Conservation (phyloP, 2,113 vertebrate genomes). For the Eulemur rufifrons region DNA sequence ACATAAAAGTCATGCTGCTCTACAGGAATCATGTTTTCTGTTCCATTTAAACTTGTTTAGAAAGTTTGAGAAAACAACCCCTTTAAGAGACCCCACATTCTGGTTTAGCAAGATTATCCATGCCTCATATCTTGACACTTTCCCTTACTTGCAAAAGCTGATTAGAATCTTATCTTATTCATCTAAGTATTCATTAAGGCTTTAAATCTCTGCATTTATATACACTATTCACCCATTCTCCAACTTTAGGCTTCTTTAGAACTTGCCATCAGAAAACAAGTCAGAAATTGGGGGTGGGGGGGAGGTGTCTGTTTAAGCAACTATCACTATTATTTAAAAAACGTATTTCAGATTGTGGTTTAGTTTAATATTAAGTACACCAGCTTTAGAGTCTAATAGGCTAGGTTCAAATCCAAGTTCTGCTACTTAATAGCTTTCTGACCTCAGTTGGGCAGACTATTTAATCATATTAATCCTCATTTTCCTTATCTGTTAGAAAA, state of each 20-base stretch:
- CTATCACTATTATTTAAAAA: neutral
- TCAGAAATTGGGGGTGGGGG: neutral
- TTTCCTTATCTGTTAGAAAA: conserved; percentile 30
- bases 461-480: neutral
- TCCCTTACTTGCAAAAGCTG: neutral
- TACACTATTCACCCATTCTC: neutral
- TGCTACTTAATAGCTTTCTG: neutral
- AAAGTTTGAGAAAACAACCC: neutral
- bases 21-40: neutral
- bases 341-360: neutral
- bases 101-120: neutral
- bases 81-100: neutral
- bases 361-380: neutral
- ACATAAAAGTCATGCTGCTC: neutral
- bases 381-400: neutral
- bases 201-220: neutral
- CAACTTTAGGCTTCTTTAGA: neutral
- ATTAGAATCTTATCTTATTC: neutral
- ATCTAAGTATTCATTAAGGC: neutral
- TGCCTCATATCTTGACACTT: neutral
- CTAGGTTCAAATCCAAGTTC: neutral
- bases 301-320: neutral
- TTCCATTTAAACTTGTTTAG: conserved; percentile 17
- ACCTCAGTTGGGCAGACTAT: neutral
- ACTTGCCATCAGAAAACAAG: neutral